phyloP scores from a whole-genome alignment of 2,888 invertebrate species.

The Monoplex corrugatus region DNA sequence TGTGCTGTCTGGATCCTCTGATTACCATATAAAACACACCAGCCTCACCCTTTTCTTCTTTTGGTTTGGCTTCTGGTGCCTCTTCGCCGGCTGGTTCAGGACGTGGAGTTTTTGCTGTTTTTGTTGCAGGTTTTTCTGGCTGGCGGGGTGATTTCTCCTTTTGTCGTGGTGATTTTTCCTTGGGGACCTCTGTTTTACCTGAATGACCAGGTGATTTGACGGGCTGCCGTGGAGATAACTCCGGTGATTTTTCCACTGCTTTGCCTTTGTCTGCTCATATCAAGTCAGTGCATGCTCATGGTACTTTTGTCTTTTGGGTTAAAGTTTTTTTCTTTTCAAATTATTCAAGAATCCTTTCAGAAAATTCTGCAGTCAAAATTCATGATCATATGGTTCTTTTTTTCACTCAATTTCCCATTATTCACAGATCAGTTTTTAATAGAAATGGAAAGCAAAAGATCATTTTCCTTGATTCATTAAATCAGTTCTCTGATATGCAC shows the following conservation, averaged over 20 bases:
- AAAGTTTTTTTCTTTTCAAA: not conserved
- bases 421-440: too few relatives aligned
- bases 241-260: not conserved
- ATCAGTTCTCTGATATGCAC: not conserved
- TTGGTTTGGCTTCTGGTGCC: not conserved
- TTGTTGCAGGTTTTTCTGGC: not conserved
- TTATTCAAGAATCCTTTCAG: too few relatives aligned
- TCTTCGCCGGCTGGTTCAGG: slow-evolving; percentile 32
- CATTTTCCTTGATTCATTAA: not conserved
- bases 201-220: slow-evolving; percentile 7
- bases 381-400: too few relatives aligned
- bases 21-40: not conserved
- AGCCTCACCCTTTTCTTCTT: slow-evolving; percentile 23
- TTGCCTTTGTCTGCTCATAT: slow-evolving; percentile 29
- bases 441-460: not conserved
- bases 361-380: too few relatives aligned
- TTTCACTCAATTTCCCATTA: too few relatives aligned
- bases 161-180: not conserved
- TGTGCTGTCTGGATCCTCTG: not conserved
- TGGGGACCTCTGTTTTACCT: not conserved
- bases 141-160: slow-evolving; percentile 5
- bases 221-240: slow-evolving; percentile 6
- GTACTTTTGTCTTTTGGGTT: not conserved
- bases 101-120: not conserved
- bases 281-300: not conserved